These are phyloP conservation scores for Trinorchestia longiramus DNA, from an alignment of 1,140 invertebrate species.

Conservation along the genomic window DNA sequence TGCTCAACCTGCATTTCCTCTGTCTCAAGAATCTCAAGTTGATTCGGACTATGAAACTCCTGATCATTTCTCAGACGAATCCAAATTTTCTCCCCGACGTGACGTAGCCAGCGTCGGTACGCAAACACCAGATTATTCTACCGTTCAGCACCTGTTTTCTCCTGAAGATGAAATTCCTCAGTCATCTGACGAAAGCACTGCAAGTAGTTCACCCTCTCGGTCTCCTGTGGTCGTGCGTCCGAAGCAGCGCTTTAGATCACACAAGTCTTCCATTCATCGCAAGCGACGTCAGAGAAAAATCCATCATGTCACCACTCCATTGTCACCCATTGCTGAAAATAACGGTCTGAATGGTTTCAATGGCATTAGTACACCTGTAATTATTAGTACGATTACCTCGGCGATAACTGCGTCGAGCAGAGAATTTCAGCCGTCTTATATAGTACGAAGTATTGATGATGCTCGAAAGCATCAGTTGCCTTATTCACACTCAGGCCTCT, in stretches of 20 bases:
- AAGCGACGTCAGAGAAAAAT: conserved; percentile 34
- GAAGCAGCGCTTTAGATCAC: conserved; percentile 14
- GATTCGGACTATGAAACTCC: conserved; percentile 45
- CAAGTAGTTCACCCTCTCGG: conserved; percentile 9
- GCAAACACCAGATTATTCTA: conserved; percentile 5
- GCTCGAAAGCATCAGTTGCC: neutral
- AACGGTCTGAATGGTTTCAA: conserved; percentile 19
- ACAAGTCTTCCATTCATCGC: conserved; percentile 45
- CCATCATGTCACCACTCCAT: conserved; percentile 32
- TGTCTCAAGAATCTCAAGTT: conserved; percentile 36
- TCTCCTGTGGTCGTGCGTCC: conserved; percentile 30
- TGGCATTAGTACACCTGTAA: conserved; percentile 37
- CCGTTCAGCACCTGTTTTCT: neutral
- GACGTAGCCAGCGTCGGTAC: conserved; percentile 15
- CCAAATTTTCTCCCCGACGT: conserved; percentile 36
- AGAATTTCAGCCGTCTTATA: conserved; percentile 4
- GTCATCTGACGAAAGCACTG: conserved; percentile 39
- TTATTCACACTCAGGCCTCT: neutral
- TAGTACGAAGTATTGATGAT: conserved; percentile 31
- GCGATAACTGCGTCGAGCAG: conserved; percentile 31
- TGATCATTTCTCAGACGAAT: conserved; percentile 38
- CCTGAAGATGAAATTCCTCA: conserved; percentile 29
- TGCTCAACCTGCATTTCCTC: neutral
- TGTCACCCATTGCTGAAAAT: conserved; percentile 37
- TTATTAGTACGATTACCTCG: conserved; percentile 46